Evolutionary conservation across 2,888 invertebrate species (phyloP), one percentile per base, ranked within the genome.

Genomic region (Pyrocoelia pectoralis): DNA sequence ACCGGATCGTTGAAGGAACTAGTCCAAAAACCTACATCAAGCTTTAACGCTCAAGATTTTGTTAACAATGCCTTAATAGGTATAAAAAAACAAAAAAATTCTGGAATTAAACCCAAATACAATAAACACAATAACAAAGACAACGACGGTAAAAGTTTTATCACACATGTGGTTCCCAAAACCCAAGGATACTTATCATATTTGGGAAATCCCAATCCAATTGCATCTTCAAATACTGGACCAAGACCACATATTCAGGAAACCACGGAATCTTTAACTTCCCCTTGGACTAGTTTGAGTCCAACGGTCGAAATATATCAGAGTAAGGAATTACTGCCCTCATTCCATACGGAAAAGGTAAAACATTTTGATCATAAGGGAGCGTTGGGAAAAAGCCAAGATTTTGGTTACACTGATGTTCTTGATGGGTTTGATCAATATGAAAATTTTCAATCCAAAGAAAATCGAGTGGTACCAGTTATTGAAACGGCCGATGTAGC

Each of bases 371-470:
- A 84, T 69, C 83, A 83, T 55, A 78, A 77, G 0, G 80, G 77
- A 0, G 83, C 83, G 5, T 67, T 84, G 4, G 82, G 81, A 0
- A 79, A 76, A 38, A 83, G 83, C 58, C 83, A 83, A 72, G 81
- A 81, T 1, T 84, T 84, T 65, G 84, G 84, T 69, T 77, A 82
- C 52, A 79, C 81, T 0, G 83, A 84, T 61, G 82, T 80, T 0
- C 73, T 82, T 53, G 72, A 74, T 8, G 48, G 29, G 0, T 38
- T 46, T 49, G 28, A 50, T n/a, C 14, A 13, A 19, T 8, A 14
- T 12, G 10, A n/a, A n/a, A 49, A 57, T 41, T 10, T 17, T 1
- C 12, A 43, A 14, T 9, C 13, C 8, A 43, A 13, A 3, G 43
- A 43, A 14, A 8, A 43, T 14, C 13, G 14, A 4, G 1, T 43